Conservation (phyloP, 1,140 invertebrate species). For the Trichonephila clavata region DNA sequence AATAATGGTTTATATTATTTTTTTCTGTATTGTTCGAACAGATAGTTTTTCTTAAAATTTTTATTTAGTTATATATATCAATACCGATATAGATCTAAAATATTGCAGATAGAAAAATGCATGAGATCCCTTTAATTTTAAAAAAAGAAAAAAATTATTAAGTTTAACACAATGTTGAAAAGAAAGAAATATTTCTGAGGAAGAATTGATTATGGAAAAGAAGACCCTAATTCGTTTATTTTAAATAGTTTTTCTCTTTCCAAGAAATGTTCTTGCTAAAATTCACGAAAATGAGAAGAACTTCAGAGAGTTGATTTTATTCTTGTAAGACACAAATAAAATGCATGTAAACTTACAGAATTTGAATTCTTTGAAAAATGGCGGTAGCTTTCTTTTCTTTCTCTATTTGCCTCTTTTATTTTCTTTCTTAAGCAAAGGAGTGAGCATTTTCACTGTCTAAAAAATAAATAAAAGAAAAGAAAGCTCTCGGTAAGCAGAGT, state of each 20-base stretch:
- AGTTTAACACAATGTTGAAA: no score
- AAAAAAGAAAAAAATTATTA: no score
- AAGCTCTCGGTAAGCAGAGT: slow-evolving; percentile 38
- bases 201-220: background rate
- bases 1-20: no score
- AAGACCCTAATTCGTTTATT: slow-evolving; percentile 33
- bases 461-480: slow-evolving; percentile 40
- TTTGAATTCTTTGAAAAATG: slow-evolving; percentile 58
- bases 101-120: no score
- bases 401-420: background rate
- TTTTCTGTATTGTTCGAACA: no score
- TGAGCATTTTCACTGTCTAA: slow-evolving; percentile 24
- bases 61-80: no score
- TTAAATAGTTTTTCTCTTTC: slow-evolving; percentile 17
- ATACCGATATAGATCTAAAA: no score
- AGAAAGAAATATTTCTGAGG: background rate
- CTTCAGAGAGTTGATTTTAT: slow-evolving; percentile 30
- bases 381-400: background rate
- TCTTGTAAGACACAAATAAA: slow-evolving; percentile 42
- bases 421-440: slow-evolving; percentile 12
- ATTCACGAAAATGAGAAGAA: slow-evolving; percentile 44
- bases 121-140: no score
- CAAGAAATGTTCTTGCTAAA: background rate
- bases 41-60: no score
- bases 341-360: slow-evolving; percentile 44